Percentiles rank a stretch among this genome's conserved stretches.
These are phyloP conservation scores for Dryadula phaetusa DNA, from an alignment of 2,888 invertebrate genomes.

Conservation along the genomic window DNA sequence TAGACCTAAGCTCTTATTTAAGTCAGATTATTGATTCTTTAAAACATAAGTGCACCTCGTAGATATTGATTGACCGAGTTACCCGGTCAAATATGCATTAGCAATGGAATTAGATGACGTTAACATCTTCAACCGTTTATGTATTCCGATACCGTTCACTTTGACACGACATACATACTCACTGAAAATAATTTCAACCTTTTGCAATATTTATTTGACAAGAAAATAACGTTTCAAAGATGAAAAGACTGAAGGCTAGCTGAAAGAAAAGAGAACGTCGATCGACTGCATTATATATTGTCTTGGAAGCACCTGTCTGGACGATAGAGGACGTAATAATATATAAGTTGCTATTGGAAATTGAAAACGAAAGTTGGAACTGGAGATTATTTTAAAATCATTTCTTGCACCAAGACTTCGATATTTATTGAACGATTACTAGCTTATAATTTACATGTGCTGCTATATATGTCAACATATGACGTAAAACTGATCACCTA, in stretches of 20 bases:
- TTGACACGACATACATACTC: neutral
- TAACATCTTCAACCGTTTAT: too few species aligned
- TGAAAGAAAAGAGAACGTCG: constrained; percentile 26
- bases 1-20: too few species aligned
- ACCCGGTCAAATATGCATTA: too few species aligned
- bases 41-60: too few species aligned
- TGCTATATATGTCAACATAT: too few species aligned
- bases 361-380: constrained; percentile 9
- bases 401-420: too few species aligned
- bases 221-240: constrained; percentile 30
- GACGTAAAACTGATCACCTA: too few species aligned
- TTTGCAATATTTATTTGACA: constrained; percentile 19
- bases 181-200: neutral
- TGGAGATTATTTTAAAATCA: neutral
- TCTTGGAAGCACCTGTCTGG: constrained; percentile 26
- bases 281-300: constrained; percentile 37
- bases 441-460: too few species aligned
- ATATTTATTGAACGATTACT: too few species aligned
- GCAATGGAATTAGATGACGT: too few species aligned
- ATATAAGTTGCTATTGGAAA: constrained; percentile 12
- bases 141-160: neutral
- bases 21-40: neutral
- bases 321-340: constrained; percentile 12
- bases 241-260: neutral
- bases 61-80: too few species aligned